Base-by-base conservation (phyloP, 1,140 invertebrate genomes). In the Grapholita molesta region DNA sequence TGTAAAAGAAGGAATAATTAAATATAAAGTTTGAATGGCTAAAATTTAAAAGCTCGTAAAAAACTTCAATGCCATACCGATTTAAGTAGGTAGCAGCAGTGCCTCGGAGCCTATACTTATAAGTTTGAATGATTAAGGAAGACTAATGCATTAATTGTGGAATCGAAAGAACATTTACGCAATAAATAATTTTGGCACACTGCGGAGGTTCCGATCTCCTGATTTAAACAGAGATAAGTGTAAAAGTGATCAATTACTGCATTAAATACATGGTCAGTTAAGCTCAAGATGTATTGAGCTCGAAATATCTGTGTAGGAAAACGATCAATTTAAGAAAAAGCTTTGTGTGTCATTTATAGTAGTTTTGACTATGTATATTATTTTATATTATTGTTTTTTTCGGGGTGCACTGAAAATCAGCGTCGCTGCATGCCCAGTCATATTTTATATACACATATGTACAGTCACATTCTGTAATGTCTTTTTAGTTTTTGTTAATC, bases 181-280 rank as follows among this genome's bases (percentile, higher is more conserved):
- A 15, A 30, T 28, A 61, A 61, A 28, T 28, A 61, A 61, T 15
- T 15, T 28, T 57, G 53, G 53, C 24, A n/a, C 12, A 15, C 42
- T 12, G 21, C 12, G 12, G 53, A 57, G 53, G 23, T 25, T 61
- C 55, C 8, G 55, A 61, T 61, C 55, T 61, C 9, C 55, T 61
- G 55, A 61, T 61, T 61, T 61, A 61, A 61, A 61, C 5, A 2
- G 25, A 61, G 55, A 61, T 61, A 30, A 61, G 11, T 25, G 24
- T 61, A 61, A 32, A 61, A 30, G 28, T 15, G n/a, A 61, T 61
- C 12, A 61, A 61, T 61, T 28, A 61, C 30, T 32, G 55, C 12
- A 15, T 61, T 61, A 32, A 61, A 30, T 61, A 32, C 25, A 28
- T 15, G 55, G 12, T 61, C 15, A 7, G 42, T 1, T n/a, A 23